A percentile compares a stretch with the other conserved stretches of the same genome.
Evolutionary conservation across 2,797 vertebrate species (phyloP).

Genomic region (Megaceryle alcyon): DNA sequence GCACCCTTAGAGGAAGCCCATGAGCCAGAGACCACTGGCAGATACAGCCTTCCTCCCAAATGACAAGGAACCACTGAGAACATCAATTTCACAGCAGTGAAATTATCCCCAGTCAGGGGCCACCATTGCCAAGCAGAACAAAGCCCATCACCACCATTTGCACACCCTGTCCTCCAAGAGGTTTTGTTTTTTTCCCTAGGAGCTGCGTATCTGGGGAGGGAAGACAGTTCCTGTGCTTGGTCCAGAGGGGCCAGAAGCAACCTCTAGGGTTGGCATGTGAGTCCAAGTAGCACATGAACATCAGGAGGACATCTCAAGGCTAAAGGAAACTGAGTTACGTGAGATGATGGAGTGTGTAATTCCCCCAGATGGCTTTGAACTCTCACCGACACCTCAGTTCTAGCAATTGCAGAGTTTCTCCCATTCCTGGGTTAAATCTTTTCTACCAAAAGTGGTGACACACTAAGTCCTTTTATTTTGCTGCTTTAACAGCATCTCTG

Average conservation of each 20-base stretch:
- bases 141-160: neutral
- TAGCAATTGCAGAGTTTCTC: neutral
- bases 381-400: neutral
- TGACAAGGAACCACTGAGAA: neutral
- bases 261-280: too few relatives aligned
- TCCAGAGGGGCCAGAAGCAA: neutral
- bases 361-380: neutral
- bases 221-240: neutral
- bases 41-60: neutral
- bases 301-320: neutral
- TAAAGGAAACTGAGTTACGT: neutral
- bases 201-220: neutral
- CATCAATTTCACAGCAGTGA: neutral
- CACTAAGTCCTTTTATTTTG: neutral
- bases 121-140: neutral
- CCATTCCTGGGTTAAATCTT: neutral
- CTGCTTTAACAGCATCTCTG: neutral
- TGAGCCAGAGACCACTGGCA: fast-evolving
- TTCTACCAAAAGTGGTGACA: neutral
- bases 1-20: neutral
- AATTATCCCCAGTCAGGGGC: neutral
- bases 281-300: neutral
- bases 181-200: neutral
- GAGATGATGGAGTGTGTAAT: neutral
- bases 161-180: neutral